Evolutionary conservation across 92 coral and sea anemone species (phyloP).

Genomic region (Zoanthus gigantus): DNA sequence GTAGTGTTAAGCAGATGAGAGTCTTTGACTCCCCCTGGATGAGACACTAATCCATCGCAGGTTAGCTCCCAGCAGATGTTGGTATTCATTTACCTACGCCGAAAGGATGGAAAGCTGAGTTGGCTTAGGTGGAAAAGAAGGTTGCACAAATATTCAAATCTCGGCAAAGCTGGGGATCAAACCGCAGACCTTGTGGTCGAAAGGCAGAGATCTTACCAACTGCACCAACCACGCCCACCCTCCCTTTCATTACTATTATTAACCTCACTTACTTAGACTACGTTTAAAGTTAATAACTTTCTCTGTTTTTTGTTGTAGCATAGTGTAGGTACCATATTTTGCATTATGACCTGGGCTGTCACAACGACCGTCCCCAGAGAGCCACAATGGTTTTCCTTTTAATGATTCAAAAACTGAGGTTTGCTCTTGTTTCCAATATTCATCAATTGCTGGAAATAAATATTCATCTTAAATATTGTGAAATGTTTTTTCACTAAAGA

Average conservation of each 20-base stretch:
- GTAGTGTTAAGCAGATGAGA: too few relatives aligned
- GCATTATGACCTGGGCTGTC: background rate
- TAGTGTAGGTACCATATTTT: background rate
- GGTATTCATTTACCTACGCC: too few relatives aligned
- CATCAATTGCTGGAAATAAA: constrained; percentile 54
- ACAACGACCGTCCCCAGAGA: constrained; percentile 56
- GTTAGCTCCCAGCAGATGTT: too few relatives aligned
- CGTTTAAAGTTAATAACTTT: constrained; percentile 50
- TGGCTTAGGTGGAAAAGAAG: too few relatives aligned
- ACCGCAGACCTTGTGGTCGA: too few relatives aligned
- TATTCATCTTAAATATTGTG: constrained; percentile 54
- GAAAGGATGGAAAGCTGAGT: too few relatives aligned
- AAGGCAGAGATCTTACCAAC: too few relatives aligned
- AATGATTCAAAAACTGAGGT: constrained; percentile 23
- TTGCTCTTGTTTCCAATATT: constrained; percentile 49
- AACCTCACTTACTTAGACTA: constrained; percentile 70
- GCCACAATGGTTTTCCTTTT: constrained; percentile 45
- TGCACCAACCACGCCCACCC: too few relatives aligned
- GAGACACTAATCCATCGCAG: too few relatives aligned
- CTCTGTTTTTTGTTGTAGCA: constrained; percentile 60
- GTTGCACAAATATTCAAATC: too few relatives aligned
- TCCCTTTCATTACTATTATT: constrained; percentile 28
- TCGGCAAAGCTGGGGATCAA: too few relatives aligned
- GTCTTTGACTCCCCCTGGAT: too few relatives aligned
- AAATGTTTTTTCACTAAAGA: background rate